These are phyloP conservation scores for Brachypteracias leptosomus DNA, from an alignment of 2,113 vertebrate species.

Conservation along the genomic window DNA sequence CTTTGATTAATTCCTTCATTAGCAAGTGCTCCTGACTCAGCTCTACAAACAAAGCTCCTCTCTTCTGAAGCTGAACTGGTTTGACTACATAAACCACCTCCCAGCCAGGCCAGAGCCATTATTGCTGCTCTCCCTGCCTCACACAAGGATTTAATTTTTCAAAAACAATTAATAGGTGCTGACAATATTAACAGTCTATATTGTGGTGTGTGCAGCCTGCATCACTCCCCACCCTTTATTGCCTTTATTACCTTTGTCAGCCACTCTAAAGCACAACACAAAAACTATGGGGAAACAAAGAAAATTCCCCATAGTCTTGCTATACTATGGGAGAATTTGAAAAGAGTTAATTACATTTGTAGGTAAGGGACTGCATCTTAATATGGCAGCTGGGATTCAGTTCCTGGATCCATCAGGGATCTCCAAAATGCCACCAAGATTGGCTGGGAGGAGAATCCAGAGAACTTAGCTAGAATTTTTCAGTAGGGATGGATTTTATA, in stretches of 20 bases:
- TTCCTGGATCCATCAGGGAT: neutral
- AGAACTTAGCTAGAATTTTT: neutral
- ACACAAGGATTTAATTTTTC: neutral
- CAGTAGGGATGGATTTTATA: neutral
- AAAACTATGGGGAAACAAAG: fast-evolving
- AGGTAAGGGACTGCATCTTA: neutral
- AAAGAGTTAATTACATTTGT: neutral
- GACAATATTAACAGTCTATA: neutral
- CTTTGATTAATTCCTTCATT: neutral
- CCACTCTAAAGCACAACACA: neutral
- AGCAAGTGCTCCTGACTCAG: conserved; percentile 36
- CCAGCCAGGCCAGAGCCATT: neutral
- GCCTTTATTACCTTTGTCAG: neutral
- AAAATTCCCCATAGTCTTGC: fast-evolving
- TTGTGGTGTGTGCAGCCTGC: neutral
- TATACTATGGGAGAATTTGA: neutral
- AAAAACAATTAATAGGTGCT: neutral
- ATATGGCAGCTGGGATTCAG: fast-evolving
- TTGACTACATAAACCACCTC: neutral
- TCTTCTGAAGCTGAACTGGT: neutral
- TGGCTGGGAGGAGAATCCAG: fast-evolving
- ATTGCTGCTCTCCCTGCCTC: neutral
- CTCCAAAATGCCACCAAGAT: neutral
- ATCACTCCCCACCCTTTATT: neutral
- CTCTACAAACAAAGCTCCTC: neutral